Evolutionary conservation across 2,888 invertebrate genomes (phyloP), one percentile per base, ranked within the genome.

Genomic region (Metellina segmentata): DNA sequence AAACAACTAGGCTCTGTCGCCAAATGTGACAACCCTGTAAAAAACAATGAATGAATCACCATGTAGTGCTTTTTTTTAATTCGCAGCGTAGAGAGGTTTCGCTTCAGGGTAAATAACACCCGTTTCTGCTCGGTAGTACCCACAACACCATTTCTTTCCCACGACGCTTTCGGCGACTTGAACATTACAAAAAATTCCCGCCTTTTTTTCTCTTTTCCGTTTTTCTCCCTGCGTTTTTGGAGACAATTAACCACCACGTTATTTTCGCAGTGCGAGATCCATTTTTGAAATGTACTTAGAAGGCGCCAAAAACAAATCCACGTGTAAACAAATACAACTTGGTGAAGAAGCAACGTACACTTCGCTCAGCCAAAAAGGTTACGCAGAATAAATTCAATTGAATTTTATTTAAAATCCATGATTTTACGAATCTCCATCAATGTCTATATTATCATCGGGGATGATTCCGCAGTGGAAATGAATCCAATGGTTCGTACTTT

Each of bases 91-190:
- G 34, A 34, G 16, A 72, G 78, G 8, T 52, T 72, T 72, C 20
- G 61, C 49, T 69, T 53, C 20, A 19, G 85, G 72, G 34, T 11
- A 74, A 49, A 85, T 19, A 75, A 75, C 75, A 75, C 61, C 48
- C 85, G 75, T 34, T 85, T 75, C 51, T 52, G 51, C 48, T 79
- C n/a, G 6, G 49, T 51, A 52, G 71, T 48, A 13, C 48, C 19
- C 19, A 51, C 20, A 70, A 72, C n/a, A 34, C 16, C 61, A n/a
- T 85, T 85, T 19, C 16, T 85, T 85, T 85, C 85, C 85, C 85
- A 85, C 85, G 75, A 61, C 49, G 75, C 75, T 75, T 83, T 19
- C 53, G 48, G n/a, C 34, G 1, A 34, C 1, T 1, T 2, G 34
- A 34, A 20, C 11, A 20, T 19, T 79, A 11, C 19, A 34, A 61